These are phyloP conservation scores for Gambelia wislizenii DNA, from an alignment of 2,797 vertebrate species.

Conservation along the genomic window DNA sequence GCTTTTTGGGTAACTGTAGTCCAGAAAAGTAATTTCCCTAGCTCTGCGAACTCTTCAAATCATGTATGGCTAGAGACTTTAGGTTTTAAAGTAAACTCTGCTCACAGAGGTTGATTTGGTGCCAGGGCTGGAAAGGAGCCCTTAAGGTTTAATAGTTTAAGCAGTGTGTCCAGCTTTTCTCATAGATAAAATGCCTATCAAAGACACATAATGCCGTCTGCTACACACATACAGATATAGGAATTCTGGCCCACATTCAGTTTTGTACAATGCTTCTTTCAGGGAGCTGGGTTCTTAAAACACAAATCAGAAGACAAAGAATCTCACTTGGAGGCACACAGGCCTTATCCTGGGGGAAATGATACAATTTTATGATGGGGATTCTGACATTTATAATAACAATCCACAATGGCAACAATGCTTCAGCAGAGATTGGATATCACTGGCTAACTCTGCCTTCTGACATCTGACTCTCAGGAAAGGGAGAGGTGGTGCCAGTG, in stretches of 20 bases:
- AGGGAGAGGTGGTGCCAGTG: neutral
- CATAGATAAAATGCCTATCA: neutral
- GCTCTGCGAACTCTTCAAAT: neutral
- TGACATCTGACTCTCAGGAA: neutral
- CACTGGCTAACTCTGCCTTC: neutral
- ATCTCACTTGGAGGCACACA: neutral
- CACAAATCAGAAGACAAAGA: neutral
- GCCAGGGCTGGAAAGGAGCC: neutral
- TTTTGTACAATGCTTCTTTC: neutral
- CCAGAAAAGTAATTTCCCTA: too few relatives aligned
- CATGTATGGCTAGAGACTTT: neutral
- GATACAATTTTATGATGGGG: neutral
- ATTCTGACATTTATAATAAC: neutral
- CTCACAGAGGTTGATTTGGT: neutral
- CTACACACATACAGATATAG: neutral
- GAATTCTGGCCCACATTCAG: neutral
- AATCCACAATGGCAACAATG: neutral
- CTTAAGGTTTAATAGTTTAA: neutral
- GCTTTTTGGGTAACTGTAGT: too few relatives aligned
- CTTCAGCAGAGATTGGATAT: neutral
- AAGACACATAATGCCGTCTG: neutral
- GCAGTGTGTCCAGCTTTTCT: neutral
- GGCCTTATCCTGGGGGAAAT: neutral
- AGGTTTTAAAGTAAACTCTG: neutral
- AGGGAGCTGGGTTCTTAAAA: neutral